Evolutionary conservation across 92 coral and sea anemone species (phyloP).

Genomic region (Metridium senile): DNA sequence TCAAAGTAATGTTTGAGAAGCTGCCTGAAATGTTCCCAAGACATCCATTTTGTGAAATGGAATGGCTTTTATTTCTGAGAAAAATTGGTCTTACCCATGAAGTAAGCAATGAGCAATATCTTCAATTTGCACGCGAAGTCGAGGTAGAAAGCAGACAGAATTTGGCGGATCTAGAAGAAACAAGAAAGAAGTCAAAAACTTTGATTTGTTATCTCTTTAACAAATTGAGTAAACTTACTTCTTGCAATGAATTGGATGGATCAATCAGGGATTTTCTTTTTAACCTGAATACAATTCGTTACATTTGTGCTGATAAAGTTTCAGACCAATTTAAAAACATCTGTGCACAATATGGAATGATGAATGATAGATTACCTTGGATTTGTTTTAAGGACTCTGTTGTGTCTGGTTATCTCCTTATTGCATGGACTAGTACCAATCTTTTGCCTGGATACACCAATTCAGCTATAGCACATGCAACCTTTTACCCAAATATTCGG

Average conservation of each 20-base stretch:
- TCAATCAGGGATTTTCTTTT: constrained; percentile 10
- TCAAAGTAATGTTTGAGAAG: constrained; percentile 41
- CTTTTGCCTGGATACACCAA: constrained; percentile 54
- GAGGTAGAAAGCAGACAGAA: constrained; percentile 35
- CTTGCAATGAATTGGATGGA: neutral
- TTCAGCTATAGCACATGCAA: constrained; percentile 5
- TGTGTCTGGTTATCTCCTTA: neutral
- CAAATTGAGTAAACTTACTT: neutral
- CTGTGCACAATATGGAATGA: constrained; percentile 35
- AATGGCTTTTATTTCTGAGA: constrained; percentile 55
- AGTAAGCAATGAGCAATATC: constrained; percentile 34
- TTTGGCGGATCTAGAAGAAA: constrained; percentile 5
- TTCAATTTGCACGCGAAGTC: constrained; percentile 51
- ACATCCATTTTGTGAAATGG: constrained; percentile 30
- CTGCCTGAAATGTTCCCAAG: constrained; percentile 62
- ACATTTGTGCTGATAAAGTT: constrained; percentile 46
- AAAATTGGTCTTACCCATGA: constrained; percentile 47
- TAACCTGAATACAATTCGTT: constrained; percentile 35
- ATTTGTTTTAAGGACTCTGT: constrained; percentile 59
- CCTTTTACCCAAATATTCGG: neutral
- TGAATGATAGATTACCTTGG: constrained; percentile 23
- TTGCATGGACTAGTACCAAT: constrained; percentile 64
- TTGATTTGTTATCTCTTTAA: constrained; percentile 44
- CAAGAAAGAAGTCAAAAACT: constrained; percentile 48
- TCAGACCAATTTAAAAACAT: constrained; percentile 16